Conservation (phyloP, 2,113 vertebrate genomes). For the Phalacrocorax pelagicus region DNA sequence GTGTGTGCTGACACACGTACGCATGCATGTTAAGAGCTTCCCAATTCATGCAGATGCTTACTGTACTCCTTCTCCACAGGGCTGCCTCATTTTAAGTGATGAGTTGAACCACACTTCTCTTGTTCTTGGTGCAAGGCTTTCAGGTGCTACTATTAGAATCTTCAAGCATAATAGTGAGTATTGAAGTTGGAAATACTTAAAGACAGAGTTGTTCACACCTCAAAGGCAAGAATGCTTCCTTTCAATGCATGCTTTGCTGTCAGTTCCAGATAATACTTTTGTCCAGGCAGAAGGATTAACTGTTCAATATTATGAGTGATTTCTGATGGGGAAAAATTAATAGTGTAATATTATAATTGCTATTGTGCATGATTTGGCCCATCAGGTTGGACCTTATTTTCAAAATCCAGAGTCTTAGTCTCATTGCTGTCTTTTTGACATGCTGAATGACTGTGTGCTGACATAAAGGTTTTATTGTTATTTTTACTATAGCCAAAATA, state of each 20-base stretch:
- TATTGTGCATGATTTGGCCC: not conserved
- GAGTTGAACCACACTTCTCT: slow-evolving; percentile 93
- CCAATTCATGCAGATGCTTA: not conserved
- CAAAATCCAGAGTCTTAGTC: not conserved
- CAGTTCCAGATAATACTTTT: not conserved
- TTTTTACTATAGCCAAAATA: not conserved
- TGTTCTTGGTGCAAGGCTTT: slow-evolving; percentile 89
- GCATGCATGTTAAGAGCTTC: not conserved
- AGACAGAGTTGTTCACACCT: not conserved
- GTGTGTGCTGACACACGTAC: not conserved
- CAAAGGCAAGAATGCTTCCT: not conserved
- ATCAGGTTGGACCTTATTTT: not conserved
- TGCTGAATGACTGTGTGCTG: not conserved
- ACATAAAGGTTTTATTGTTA: not conserved
- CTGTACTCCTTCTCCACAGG: slow-evolving; percentile 73
- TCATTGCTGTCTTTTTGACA: not conserved
- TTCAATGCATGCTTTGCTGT: not conserved
- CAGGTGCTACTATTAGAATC: slow-evolving; percentile 87
- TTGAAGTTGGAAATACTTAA: slow-evolving; percentile 5
- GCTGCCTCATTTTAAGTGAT: slow-evolving; percentile 94
- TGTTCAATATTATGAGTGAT: not conserved
- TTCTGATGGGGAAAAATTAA: not conserved
- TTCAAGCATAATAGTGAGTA: slow-evolving; percentile 97
- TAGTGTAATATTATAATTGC: not conserved
- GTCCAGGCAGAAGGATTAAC: not conserved